phyloP scores from a whole-genome alignment of 1,140 invertebrate species.

The Chymomyza costata region DNA sequence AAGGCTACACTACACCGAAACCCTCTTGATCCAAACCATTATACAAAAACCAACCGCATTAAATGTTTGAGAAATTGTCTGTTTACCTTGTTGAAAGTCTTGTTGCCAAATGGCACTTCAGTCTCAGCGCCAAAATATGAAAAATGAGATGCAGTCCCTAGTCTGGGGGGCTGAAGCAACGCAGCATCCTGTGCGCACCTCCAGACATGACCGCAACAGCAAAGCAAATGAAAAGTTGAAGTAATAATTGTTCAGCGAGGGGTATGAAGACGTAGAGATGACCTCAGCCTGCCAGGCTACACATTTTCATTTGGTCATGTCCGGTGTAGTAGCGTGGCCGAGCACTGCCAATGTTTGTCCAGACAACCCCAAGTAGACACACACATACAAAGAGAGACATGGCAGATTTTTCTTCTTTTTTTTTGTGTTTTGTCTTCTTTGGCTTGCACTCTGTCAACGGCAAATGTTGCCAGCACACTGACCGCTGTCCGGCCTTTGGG shows the following conservation, averaged over 20 bases:
- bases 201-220: slow-evolving; percentile 44
- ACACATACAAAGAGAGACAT: slow-evolving; percentile 28
- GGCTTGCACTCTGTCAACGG: slow-evolving; percentile 55
- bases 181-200: slow-evolving; percentile 53
- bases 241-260: slow-evolving; percentile 58
- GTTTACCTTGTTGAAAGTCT: slow-evolving; percentile 53
- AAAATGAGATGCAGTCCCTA: slow-evolving; percentile 60
- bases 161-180: slow-evolving; percentile 10
- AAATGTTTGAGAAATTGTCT: slow-evolving; percentile 70
- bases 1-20: no score
- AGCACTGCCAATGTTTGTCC: slow-evolving; percentile 67
- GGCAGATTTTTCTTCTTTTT: slow-evolving; percentile 14
- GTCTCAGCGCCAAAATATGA: slow-evolving; percentile 54
- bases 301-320: slow-evolving; percentile 72
- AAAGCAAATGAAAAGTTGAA: slow-evolving; percentile 63
- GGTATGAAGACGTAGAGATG: slow-evolving; percentile 33
- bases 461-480: slow-evolving; percentile 58
- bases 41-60: slow-evolving; percentile 67
- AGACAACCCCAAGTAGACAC: slow-evolving; percentile 71
- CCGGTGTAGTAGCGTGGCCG: no score
- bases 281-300: slow-evolving; percentile 47
- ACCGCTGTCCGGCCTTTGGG: slow-evolving; percentile 37
- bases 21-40: no score
- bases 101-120: slow-evolving; percentile 62
- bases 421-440: slow-evolving; percentile 22